phyloP scores from a whole-genome alignment of 1,140 invertebrate species.

The Halyomorpha halys region DNA sequence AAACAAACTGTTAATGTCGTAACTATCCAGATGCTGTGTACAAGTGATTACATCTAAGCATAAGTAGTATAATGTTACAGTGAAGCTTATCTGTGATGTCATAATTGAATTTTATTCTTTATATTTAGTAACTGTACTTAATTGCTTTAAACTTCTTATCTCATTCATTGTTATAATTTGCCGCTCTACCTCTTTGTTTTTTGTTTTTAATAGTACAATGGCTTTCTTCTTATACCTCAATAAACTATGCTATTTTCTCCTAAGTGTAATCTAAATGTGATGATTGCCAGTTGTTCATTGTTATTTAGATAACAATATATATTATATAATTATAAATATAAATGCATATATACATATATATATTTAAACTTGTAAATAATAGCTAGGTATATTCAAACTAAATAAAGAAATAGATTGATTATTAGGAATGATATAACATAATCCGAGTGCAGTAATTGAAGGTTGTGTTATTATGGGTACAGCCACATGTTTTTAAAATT shows the following conservation, averaged over 20 bases:
- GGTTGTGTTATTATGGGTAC: conserved; percentile 28
- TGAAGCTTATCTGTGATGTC: conserved; percentile 15
- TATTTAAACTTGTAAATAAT: conserved; percentile 17
- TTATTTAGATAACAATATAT: conserved; percentile 16
- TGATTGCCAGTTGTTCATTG: conserved; percentile 13
- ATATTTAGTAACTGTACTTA: conserved; percentile 10
- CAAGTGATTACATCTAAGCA: conserved; percentile 11
- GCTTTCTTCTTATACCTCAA: conserved; percentile 24
- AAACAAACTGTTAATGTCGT: conserved; percentile 1
- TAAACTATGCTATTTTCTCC: conserved; percentile 6
- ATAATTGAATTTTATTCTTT: conserved; percentile 15
- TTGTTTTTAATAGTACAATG: not conserved
- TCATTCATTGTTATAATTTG: conserved; percentile 1
- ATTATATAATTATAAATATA: conserved; percentile 13
- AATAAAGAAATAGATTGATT: conserved; percentile 23
- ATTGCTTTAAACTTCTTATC: not conserved
- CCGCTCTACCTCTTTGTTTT: conserved; percentile 11
- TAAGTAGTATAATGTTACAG: conserved; percentile 12
- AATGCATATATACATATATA: conserved; percentile 2
- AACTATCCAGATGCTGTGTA: conserved; percentile 14
- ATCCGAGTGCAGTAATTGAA: conserved; percentile 17
- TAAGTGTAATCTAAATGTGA: conserved; percentile 16
- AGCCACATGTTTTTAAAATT: conserved; percentile 23
- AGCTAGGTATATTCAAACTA: conserved; percentile 16
- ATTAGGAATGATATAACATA: conserved; percentile 18